phyloP scores from a whole-genome alignment of 1,140 invertebrate genomes.

The Lepidurus apus region DNA sequence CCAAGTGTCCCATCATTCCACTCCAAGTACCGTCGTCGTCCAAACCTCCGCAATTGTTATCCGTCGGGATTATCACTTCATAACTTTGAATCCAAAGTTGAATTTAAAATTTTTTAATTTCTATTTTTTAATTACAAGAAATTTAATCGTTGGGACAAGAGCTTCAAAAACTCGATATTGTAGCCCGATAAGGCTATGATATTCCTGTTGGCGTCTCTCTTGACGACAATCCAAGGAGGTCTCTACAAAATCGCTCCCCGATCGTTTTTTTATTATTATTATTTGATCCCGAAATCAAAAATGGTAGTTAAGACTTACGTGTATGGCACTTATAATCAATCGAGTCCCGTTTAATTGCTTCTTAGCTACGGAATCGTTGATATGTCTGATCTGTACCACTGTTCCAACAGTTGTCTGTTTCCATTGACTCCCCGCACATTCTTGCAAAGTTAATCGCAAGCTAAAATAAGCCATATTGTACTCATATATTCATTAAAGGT shows the following conservation, averaged over 20 bases:
- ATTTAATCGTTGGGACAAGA: not conserved
- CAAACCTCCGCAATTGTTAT: not conserved
- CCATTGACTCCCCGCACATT: not conserved
- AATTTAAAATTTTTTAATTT: too few species aligned
- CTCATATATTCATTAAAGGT: too few species aligned
- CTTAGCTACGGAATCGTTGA: not conserved
- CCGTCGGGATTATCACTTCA: not conserved
- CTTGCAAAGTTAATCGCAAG: not conserved
- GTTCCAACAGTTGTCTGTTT: not conserved
- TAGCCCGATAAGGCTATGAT: not conserved
- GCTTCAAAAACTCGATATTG: not conserved
- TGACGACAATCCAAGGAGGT: not conserved
- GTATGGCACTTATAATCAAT: not conserved
- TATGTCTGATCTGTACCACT: not conserved
- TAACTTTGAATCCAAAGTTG: too few species aligned
- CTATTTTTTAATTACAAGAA: not conserved
- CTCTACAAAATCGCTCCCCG: not conserved
- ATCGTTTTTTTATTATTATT: not conserved
- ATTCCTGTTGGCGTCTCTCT: not conserved
- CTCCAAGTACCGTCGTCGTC: not conserved
- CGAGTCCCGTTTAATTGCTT: not conserved
- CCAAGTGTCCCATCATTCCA: not conserved
- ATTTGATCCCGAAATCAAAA: too few species aligned
- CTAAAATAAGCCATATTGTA: not conserved
- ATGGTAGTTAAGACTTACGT: not conserved